Evolutionary conservation across 2,797 vertebrate species (phyloP).

Genomic region (Delichon dasypus): DNA sequence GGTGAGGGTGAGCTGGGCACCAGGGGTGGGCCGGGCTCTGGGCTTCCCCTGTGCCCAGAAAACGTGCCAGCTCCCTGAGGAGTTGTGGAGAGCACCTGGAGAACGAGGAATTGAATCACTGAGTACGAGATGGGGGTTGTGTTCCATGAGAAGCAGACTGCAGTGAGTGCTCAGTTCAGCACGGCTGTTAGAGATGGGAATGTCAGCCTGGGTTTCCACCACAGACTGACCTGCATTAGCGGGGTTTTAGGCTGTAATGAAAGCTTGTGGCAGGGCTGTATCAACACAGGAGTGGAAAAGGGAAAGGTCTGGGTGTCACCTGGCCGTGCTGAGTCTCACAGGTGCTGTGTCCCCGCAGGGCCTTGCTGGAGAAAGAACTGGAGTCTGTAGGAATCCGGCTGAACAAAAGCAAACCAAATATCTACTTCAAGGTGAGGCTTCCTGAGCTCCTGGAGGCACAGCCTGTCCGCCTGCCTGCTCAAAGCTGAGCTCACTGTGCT

Average conservation of each 20-base stretch:
- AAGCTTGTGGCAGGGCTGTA: neutral
- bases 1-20: conserved; percentile 71
- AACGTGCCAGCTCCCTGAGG: neutral
- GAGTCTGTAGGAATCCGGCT: conserved; percentile 97
- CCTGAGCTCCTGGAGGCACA: neutral
- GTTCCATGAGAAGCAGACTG: rapidly evolving
- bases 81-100: neutral
- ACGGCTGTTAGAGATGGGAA: neutral
- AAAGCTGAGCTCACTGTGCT: neutral
- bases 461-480: neutral
- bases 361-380: conserved; percentile 93
- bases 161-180: neutral
- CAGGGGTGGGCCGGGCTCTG: rapidly evolving
- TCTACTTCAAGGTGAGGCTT: conserved; percentile 95
- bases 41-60: neutral
- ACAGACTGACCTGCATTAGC: neutral
- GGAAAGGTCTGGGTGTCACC: neutral
- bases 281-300: neutral
- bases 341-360: conserved; percentile 70
- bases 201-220: neutral
- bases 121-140: rapidly evolving
- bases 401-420: conserved; percentile 95
- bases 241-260: neutral
- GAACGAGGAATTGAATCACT: neutral
- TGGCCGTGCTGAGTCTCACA: neutral